A percentile compares a stretch with the other conserved stretches of the same genome.
Evolutionary conservation across 2,113 vertebrate species (phyloP).

Genomic region (Macaca fascicularis): DNA sequence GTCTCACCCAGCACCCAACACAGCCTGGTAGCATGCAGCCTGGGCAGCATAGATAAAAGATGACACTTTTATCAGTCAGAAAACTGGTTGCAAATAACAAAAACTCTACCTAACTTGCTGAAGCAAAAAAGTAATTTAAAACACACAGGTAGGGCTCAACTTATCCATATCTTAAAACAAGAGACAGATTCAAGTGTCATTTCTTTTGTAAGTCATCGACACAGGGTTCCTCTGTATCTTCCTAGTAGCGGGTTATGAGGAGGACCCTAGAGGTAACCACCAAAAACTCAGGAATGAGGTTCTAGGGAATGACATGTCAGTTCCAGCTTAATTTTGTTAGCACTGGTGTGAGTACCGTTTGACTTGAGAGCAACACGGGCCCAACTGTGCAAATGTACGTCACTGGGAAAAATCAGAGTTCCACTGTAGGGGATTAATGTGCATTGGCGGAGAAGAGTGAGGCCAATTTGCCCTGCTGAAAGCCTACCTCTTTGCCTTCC

Average conservation of each 20-base stretch:
- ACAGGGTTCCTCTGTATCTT: not conserved
- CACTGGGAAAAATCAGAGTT: not conserved
- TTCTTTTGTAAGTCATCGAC: not conserved
- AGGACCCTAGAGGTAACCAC: not conserved
- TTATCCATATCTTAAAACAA: not conserved
- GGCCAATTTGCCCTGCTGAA: conserved; percentile 35
- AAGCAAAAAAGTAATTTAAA: not conserved
- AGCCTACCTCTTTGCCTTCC: not conserved
- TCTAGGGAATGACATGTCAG: not conserved
- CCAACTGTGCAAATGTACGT: conserved; percentile 28
- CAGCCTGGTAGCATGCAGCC: too few relatives aligned
- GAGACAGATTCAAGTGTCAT: not conserved
- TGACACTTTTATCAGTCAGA: not conserved
- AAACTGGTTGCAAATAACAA: not conserved
- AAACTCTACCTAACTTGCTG: not conserved
- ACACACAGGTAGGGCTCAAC: not conserved
- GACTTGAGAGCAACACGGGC: not conserved
- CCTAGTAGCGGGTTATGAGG: not conserved
- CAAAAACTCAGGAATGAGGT: not conserved
- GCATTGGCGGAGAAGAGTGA: conserved; percentile 14
- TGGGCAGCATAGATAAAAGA: too few relatives aligned
- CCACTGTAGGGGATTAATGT: not conserved
- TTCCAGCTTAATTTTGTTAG: not conserved
- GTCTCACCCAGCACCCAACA: not conserved
- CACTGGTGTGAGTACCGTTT: not conserved